phyloP scores from a whole-genome alignment of 1,140 invertebrate genomes.

The Ectropis grisescens region DNA sequence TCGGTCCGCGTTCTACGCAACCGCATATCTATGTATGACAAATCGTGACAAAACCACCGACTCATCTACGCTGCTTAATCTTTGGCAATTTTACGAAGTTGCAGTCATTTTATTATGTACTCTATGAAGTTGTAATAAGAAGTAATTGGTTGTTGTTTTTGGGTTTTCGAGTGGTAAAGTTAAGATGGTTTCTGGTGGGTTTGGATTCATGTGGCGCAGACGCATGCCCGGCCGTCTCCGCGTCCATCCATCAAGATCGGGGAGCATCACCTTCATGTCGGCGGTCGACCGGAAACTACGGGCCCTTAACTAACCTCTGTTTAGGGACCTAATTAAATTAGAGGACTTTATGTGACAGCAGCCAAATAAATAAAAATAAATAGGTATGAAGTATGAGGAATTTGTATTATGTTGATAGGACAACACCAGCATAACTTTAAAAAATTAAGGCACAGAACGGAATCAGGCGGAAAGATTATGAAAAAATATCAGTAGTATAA shows the following conservation, averaged over 20 bases:
- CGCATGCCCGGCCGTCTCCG: conserved; percentile 41
- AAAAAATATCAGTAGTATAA: no score
- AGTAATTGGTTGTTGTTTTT: no score
- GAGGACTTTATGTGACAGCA: no score
- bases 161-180: no score
- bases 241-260: conserved; percentile 64
- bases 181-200: conserved; percentile 10
- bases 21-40: conserved; percentile 57
- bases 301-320: conserved; percentile 18
- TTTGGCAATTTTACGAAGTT: not conserved
- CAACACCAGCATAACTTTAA: no score
- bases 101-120: no score
- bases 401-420: no score
- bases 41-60: conserved; percentile 65
- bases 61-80: conserved; percentile 38
- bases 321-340: conserved; percentile 11
- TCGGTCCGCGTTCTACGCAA: conserved; percentile 27
- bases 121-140: no score
- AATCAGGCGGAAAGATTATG: no score
- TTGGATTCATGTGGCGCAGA: conserved; percentile 38
- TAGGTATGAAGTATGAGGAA: no score
- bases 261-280: conserved; percentile 53
- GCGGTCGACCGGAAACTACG: conserved; percentile 55
- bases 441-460: no score
- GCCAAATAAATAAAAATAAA: no score